Base-by-base conservation (phyloP, 2,113 vertebrate species). In the Cardinalis cardinalis region DNA sequence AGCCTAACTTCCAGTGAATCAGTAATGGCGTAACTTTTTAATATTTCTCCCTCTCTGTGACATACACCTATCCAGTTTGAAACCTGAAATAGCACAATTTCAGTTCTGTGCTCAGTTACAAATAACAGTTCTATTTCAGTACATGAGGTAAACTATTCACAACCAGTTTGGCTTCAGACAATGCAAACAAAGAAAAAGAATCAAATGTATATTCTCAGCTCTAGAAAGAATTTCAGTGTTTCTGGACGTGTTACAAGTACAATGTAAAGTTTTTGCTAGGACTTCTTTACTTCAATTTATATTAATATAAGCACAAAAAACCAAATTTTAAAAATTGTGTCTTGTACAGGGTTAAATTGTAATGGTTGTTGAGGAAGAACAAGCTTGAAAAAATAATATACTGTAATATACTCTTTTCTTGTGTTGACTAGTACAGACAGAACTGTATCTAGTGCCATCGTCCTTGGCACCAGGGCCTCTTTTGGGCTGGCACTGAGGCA, bases 301-400 rank as follows among this genome's bases (percentile, higher is more conserved):
- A 48, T 11, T 36, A 44, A 66, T 23, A 36, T 34, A 72, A 61
- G 1, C 8, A 56, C 36, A 18, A 73, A 72, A 32, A 51, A 53
- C 3, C 7, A 70, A 18, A 65, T 49, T 28, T 9, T 16, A 15
- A 43, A 41, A 56, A 32, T 14, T 2, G 3, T 66, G 46, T 2
- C 19, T 80, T 36, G 12, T 59, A 24, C 3, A 32, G 5, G 4
- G 14, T 52, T 71, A 75, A 88, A 59, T 38, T 88, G 5, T 34
- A 65, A 41, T 10, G 9, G 11, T 31, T 0, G 0, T 5, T 38
- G 48, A 59, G 26, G 26, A 81, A 75, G 23, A 78, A 20, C 14
- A 66, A 84, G 16, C 12, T 78, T 75, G 16, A 14, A 51, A 87
- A 55, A 43, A 48, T 4, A 52, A 12, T 32, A 7, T 18, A 7